phyloP scores from a whole-genome alignment of 2,113 vertebrate species.

The Pionites leucogaster region DNA sequence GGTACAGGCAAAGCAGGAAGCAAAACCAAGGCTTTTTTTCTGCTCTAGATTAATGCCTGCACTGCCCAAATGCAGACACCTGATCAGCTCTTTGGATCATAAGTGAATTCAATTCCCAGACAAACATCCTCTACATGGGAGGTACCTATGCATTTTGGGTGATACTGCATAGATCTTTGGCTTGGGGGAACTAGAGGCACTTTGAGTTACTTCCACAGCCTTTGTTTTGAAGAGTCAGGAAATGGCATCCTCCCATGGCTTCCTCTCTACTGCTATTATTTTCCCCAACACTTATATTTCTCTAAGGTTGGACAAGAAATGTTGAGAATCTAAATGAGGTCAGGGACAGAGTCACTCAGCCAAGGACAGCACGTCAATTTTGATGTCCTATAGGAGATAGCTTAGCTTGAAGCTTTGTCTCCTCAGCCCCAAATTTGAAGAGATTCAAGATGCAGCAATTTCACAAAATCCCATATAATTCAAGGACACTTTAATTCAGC shows the following conservation, averaged over 20 bases:
- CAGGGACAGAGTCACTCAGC: neutral
- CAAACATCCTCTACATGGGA: neutral
- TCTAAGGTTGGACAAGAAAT: neutral
- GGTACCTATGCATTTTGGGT: neutral
- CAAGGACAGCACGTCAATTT: neutral
- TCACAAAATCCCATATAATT: slow-evolving; percentile 7
- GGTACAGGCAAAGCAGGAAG: neutral
- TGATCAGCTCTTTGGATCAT: neutral
- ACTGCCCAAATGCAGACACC: neutral
- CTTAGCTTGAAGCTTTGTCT: slow-evolving; percentile 6
- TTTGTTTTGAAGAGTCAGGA: neutral
- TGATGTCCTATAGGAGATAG: neutral
- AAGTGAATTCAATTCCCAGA: neutral
- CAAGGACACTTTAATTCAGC: neutral
- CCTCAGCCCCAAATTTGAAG: neutral
- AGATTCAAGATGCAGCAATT: neutral
- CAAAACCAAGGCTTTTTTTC: neutral
- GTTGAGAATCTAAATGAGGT: neutral
- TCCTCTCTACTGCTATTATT: neutral
- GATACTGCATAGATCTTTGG: neutral
- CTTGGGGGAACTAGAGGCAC: neutral
- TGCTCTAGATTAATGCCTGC: neutral
- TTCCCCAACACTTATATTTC: neutral
- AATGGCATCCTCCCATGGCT: neutral
- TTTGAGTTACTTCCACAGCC: neutral